A percentile compares a stretch with the other conserved stretches of the same genome.
These are phyloP conservation scores for Popillia japonica DNA, from an alignment of 1,140 invertebrate species.

Conservation along the genomic window DNA sequence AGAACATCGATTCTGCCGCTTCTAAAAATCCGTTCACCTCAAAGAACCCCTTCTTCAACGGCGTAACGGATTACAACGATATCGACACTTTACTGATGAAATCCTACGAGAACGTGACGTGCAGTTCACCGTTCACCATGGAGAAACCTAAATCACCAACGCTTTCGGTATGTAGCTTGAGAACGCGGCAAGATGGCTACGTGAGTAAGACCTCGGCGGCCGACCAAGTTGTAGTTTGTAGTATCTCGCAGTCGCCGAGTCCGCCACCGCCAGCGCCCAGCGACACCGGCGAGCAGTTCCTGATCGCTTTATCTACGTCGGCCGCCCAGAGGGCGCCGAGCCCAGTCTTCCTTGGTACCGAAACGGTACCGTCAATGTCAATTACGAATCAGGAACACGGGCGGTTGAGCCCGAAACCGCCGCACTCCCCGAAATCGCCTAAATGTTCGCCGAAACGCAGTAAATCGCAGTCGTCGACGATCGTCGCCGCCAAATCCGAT, in stretches of 20 bases:
- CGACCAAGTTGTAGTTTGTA: slow-evolving; percentile 21
- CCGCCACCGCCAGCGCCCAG: slow-evolving; percentile 82
- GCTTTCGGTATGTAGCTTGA: slow-evolving; percentile 69
- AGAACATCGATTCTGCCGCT: slow-evolving; percentile 65
- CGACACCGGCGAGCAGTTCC: slow-evolving; percentile 65
- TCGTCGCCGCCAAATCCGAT: slow-evolving; percentile 79
- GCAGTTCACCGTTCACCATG: slow-evolving; percentile 62
- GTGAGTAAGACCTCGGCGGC: slow-evolving; percentile 63
- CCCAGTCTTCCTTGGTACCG: slow-evolving; percentile 62
- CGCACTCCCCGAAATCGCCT: slow-evolving; percentile 76
- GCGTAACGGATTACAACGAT: slow-evolving; percentile 60
- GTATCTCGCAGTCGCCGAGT: slow-evolving; percentile 60
- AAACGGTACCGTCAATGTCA: slow-evolving; percentile 54
- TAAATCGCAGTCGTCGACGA: slow-evolving; percentile 71
- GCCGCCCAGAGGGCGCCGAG: slow-evolving; percentile 59
- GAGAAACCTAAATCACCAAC: slow-evolving; percentile 70
- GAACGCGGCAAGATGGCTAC: slow-evolving; percentile 67
- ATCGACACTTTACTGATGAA: slow-evolving; percentile 63
- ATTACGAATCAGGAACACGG: slow-evolving; percentile 53
- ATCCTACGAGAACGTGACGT: slow-evolving; percentile 62
- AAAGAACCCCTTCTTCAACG: slow-evolving; percentile 59
- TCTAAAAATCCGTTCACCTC: slow-evolving; percentile 49
- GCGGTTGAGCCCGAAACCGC: slow-evolving; percentile 69
- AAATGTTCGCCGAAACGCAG: slow-evolving; percentile 77
- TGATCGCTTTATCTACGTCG: slow-evolving; percentile 59